These are phyloP conservation scores for Drosophila percnosoma DNA, from an alignment of 2,888 invertebrate species.

Conservation along the genomic window DNA sequence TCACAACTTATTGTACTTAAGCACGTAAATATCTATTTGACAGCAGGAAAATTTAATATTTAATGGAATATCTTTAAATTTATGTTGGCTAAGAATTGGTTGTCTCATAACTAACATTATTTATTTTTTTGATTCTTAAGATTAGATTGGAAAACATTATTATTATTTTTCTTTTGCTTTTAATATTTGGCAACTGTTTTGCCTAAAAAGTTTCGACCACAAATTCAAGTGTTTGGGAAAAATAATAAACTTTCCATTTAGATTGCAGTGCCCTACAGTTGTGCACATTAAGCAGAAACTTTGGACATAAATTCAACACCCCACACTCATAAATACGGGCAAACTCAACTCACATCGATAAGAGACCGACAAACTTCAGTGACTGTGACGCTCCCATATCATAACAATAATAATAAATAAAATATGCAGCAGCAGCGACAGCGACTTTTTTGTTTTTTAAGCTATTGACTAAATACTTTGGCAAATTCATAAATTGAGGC, in stretches of 20 bases:
- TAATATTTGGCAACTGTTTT: slow-evolving; percentile 11
- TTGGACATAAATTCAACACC: slow-evolving; percentile 67
- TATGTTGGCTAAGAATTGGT: not conserved
- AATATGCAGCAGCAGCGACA: slow-evolving; percentile 60
- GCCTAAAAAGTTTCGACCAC: slow-evolving; percentile 25
- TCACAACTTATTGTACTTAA: slow-evolving; percentile 13
- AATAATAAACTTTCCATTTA: slow-evolving; percentile 52
- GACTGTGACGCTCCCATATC: slow-evolving; percentile 25
- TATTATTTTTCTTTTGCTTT: not conserved
- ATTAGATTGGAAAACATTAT: not conserved
- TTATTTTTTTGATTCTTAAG: not conserved
- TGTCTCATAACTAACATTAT: not conserved
- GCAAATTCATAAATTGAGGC: slow-evolving; percentile 77
- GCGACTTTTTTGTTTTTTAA: slow-evolving; percentile 48
- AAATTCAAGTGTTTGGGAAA: slow-evolving; percentile 38
- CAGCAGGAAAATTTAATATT: not conserved
- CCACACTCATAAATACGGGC: slow-evolving; percentile 60
- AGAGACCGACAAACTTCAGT: slow-evolving; percentile 29
- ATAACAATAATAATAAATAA: slow-evolving; percentile 65
- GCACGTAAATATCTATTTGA: not conserved
- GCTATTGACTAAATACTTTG: slow-evolving; percentile 80
- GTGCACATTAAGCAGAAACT: slow-evolving; percentile 68
- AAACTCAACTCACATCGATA: slow-evolving; percentile 59
- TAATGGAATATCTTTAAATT: not conserved
- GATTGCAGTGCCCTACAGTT: slow-evolving; percentile 52